phyloP scores from a whole-genome alignment of 2,888 invertebrate species.

The Sinopyrophorus schimmeli region DNA sequence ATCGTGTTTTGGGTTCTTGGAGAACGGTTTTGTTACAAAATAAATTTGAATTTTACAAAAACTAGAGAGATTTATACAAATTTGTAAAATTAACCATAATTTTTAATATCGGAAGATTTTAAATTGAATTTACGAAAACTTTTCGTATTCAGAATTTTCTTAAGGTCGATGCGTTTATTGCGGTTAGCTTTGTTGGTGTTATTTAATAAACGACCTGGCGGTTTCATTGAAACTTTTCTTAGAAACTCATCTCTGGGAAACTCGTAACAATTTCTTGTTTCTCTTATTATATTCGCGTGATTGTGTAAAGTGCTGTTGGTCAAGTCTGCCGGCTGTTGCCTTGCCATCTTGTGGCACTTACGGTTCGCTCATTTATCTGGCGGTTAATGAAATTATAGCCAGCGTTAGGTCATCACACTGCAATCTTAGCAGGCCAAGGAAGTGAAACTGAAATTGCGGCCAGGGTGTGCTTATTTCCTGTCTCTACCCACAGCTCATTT shows the following conservation, averaged over 20 bases:
- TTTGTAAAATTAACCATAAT: no score
- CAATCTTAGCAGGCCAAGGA: constrained; percentile 46
- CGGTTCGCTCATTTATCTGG: constrained; percentile 59
- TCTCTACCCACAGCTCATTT: constrained; percentile 42
- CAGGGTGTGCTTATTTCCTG: constrained; percentile 39
- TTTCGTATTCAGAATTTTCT: no score
- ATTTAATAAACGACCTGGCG: constrained; percentile 27
- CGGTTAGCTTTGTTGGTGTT: neutral
- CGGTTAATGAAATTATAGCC: constrained; percentile 63
- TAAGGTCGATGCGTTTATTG: constrained; percentile 4
- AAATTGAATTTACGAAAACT: no score
- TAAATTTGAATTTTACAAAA: no score
- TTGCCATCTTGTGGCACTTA: constrained; percentile 43
- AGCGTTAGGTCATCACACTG: constrained; percentile 50
- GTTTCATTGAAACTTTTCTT: constrained; percentile 29
- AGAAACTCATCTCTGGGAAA: constrained; percentile 34
- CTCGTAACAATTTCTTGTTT: constrained; percentile 39
- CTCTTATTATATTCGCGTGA: constrained; percentile 46
- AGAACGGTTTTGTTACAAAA: no score
- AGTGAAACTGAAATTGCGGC: constrained; percentile 43
- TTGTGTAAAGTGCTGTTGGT: constrained; percentile 44
- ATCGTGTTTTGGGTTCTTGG: no score
- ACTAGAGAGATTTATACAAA: no score
- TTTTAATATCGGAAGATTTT: no score
- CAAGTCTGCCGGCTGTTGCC: constrained; percentile 47